Conservation (phyloP, 92 coral and sea anemone species). For the Parazoanthus atlanticus region DNA sequence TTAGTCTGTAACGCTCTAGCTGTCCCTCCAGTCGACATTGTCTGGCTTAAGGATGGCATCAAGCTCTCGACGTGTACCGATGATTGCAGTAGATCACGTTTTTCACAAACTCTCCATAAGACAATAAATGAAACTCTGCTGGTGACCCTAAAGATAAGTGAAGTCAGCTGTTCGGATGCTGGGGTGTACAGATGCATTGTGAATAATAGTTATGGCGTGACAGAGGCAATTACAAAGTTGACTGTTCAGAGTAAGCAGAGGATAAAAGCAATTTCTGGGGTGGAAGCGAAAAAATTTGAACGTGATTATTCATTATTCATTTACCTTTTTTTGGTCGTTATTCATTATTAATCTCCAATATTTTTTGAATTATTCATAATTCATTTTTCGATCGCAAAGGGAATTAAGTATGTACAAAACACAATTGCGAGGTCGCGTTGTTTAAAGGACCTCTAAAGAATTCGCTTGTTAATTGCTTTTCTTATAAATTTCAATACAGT, state of each 20-base stretch:
- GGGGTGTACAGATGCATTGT: constrained; percentile 23
- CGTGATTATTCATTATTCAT: no score
- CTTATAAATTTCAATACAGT: no score
- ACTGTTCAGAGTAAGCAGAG: constrained; percentile 8
- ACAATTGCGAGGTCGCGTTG: no score
- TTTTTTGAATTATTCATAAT: no score
- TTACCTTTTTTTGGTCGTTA: no score
- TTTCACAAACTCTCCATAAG: background rate
- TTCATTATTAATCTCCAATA: no score
- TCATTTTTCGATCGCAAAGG: no score
- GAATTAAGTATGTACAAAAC: no score
- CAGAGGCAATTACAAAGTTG: constrained; percentile 22
- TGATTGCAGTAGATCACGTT: constrained; percentile 8
- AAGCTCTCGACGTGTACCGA: background rate
- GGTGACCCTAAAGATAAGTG: background rate
- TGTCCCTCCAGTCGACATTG: background rate
- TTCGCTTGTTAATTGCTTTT: no score
- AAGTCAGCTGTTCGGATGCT: background rate
- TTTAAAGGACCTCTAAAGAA: no score
- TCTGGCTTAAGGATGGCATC: background rate
- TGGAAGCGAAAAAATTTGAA: no score
- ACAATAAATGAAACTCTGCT: background rate
- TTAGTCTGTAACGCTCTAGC: background rate
- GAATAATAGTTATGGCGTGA: background rate
- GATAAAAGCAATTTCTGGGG: no score